A percentile compares a stretch with the other conserved stretches of the same genome.
Conservation (phyloP, 1,140 invertebrate genomes). For the Mamestra configurata region DNA sequence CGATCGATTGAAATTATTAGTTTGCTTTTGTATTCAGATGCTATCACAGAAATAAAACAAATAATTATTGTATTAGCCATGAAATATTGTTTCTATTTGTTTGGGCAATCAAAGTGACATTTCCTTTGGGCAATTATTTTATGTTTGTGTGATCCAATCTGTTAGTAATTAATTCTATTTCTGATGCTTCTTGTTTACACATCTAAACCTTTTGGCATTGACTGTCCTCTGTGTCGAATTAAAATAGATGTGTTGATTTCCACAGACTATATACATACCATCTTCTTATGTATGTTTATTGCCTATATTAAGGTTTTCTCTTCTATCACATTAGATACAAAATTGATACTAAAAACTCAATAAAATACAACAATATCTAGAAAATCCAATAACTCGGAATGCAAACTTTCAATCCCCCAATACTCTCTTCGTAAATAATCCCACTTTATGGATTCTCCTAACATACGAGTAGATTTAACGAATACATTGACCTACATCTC, state of each 20-base stretch:
- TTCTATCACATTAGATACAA: no score
- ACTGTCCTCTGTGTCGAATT: not conserved
- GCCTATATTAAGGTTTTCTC: no score
- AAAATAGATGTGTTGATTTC: no score
- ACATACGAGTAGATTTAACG: no score
- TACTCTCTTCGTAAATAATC: not conserved
- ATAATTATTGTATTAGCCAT: not conserved
- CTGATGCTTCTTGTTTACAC: not conserved
- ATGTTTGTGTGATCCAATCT: not conserved
- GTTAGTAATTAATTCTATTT: not conserved
- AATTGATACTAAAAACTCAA: not conserved
- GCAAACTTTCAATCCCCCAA: not conserved
- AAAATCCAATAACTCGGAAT: not conserved
- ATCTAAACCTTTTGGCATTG: not conserved
- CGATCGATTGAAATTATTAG: not conserved
- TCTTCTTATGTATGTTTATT: no score
- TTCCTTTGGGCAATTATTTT: not conserved
- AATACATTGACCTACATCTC: slow-evolving; percentile 1
- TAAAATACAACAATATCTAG: not conserved
- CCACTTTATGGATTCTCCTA: not conserved
- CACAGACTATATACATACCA: no score
- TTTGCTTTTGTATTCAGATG: not conserved
- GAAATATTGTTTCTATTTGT: not conserved
- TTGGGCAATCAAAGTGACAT: not conserved
- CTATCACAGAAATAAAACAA: not conserved